These are phyloP conservation scores for Coturnix japonica DNA, from an alignment of 2,113 vertebrate species.

Conservation along the genomic window DNA sequence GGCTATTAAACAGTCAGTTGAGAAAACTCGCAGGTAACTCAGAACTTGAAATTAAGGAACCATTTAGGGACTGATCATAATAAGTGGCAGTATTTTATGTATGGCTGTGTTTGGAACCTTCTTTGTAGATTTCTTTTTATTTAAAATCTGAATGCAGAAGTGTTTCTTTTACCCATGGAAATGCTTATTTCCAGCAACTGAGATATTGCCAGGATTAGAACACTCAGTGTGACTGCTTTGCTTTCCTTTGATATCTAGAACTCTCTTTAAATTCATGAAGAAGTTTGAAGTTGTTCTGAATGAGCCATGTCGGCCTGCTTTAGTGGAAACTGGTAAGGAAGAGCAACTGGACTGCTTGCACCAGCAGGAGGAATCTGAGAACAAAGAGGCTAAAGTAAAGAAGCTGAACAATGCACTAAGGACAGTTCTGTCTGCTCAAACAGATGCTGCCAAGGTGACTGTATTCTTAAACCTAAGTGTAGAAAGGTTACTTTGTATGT, in stretches of 20 bases:
- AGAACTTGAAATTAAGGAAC: neutral
- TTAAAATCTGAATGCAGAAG: neutral
- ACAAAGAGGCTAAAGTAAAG: constrained; percentile 78
- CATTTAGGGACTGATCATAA: neutral
- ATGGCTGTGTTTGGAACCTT: neutral
- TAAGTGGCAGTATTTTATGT: neutral
- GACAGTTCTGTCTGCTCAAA: constrained; percentile 73
- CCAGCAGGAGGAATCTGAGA: constrained; percentile 41
- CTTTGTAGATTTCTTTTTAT: fast-evolving
- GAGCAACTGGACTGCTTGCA: constrained; percentile 78
- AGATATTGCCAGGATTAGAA: neutral
- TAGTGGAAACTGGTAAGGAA: constrained; percentile 84
- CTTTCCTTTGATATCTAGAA: constrained; percentile 77
- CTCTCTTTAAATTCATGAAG: constrained; percentile 96
- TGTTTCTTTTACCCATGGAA: neutral
- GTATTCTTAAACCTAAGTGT: neutral
- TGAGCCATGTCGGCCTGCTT: constrained; percentile 80
- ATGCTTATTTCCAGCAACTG: neutral
- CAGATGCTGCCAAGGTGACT: constrained; percentile 75
- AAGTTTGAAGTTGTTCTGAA: constrained; percentile 88
- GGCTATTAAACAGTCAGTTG: constrained; percentile 96
- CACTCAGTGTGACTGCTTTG: neutral
- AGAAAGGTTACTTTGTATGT: neutral
- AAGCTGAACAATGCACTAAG: constrained; percentile 80
- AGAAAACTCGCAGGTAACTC: constrained; percentile 93